These are phyloP conservation scores for Phoxinus phoxinus DNA, from an alignment of 2,113 vertebrate species.

Conservation along the genomic window DNA sequence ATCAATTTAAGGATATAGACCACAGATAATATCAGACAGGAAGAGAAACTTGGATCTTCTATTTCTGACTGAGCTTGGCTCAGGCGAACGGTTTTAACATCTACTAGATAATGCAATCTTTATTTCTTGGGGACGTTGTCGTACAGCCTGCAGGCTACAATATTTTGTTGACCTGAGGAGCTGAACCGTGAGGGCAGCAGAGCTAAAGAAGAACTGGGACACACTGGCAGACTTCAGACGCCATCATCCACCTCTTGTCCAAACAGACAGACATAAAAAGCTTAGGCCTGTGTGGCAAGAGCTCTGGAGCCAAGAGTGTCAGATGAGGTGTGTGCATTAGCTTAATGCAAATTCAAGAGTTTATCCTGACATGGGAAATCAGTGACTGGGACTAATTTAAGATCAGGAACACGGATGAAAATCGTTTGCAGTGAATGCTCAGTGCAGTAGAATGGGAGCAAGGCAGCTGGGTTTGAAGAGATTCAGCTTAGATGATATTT, in stretches of 20 bases:
- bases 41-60: slow-evolving; percentile 34
- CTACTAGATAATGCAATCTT: neutral
- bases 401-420: neutral
- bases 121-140: slow-evolving; percentile 26
- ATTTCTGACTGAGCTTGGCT: slow-evolving; percentile 33
- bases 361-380: slow-evolving; percentile 5
- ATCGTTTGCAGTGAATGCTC: neutral
- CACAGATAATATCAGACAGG: slow-evolving; percentile 42
- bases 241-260: slow-evolving; percentile 14
- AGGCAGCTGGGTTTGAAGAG: neutral
- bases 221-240: slow-evolving; percentile 10
- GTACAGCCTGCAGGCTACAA: neutral
- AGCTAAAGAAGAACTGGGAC: slow-evolving; percentile 7
- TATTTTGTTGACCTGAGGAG: slow-evolving; percentile 35
- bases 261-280: slow-evolving; percentile 45
- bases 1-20: slow-evolving; percentile 36
- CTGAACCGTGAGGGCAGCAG: slow-evolving; percentile 6
- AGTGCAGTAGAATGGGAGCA: neutral
- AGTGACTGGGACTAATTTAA: neutral
- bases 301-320: slow-evolving; percentile 30
- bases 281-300: slow-evolving; percentile 20
- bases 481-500: neutral
- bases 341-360: slow-evolving; percentile 31
- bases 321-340: slow-evolving; percentile 29
- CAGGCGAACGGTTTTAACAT: slow-evolving; percentile 26